These are phyloP conservation scores for Epistrophella euchroma DNA, from an alignment of 2,888 invertebrate genomes.

Conservation along the genomic window DNA sequence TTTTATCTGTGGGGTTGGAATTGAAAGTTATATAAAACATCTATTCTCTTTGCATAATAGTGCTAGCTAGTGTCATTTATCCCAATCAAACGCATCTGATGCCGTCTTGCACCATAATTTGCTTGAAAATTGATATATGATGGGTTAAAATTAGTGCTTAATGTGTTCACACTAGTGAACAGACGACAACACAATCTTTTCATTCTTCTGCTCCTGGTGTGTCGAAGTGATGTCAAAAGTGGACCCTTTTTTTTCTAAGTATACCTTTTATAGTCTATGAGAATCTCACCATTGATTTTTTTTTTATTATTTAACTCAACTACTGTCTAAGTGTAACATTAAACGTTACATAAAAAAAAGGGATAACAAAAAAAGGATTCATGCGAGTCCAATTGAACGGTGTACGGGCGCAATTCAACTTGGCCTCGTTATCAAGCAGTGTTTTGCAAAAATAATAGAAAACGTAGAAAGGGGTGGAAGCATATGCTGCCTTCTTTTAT, in stretches of 20 bases:
- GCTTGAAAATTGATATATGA: constrained; percentile 58
- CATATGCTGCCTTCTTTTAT: constrained; percentile 69
- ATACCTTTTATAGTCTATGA: not conserved
- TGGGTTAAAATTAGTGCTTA: constrained; percentile 72
- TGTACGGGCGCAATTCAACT: constrained; percentile 36
- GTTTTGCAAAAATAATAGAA: constrained; percentile 31
- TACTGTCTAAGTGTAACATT: constrained; percentile 60
- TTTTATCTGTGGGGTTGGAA: not conserved
- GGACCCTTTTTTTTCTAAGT: constrained; percentile 51
- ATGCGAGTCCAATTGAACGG: constrained; percentile 72
- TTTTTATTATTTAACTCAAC: constrained; percentile 40
- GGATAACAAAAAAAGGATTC: constrained; percentile 72
- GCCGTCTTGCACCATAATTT: constrained; percentile 61
- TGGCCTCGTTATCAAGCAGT: constrained; percentile 41
- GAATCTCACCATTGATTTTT: constrained; percentile 31
- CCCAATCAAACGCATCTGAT: constrained; percentile 74
- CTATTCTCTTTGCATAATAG: constrained; percentile 35
- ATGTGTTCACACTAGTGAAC: constrained; percentile 73
- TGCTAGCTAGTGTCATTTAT: constrained; percentile 65
- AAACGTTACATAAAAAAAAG: constrained; percentile 58
- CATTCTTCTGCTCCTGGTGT: constrained; percentile 64
- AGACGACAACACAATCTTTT: constrained; percentile 56
- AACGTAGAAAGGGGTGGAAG: constrained; percentile 64
- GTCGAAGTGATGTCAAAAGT: constrained; percentile 66
- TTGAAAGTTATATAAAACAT: constrained; percentile 16